Evolutionary conservation across 2,888 invertebrate genomes (phyloP), one percentile per base, ranked within the genome.

Genomic region (Laspeyria flexula): DNA sequence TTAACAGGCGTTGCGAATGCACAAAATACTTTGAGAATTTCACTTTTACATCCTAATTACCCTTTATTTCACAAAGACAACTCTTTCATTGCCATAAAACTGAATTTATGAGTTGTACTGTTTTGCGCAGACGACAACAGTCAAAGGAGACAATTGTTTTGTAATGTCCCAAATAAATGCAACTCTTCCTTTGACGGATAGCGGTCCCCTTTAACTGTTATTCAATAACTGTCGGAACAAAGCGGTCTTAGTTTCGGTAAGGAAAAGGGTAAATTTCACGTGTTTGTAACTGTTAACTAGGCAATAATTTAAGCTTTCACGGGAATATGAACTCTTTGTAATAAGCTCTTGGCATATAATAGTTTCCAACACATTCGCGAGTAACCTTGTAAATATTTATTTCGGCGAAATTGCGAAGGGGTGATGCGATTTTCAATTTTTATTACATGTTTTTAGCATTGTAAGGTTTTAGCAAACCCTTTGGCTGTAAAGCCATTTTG

Each of bases 41-140:
- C 90, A 91, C 91, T 91, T 91, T 91, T 90, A 87, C 85, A 84
- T 83, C 80, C 78, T 89, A 90, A 90, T 90, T 87, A 89, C 88
- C 77, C 84, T 80, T 85, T 85, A 81, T 71, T 60, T 55, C 10
- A 75, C 71, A 79, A 77, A 67, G 56, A 58, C 61, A 69, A 80
- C 79, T 81, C 86, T 84, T 87, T 86, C 76, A 67, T 57, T 48
- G 52, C 44, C 59, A 72, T 77, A 76, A 77, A 77, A 76, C 55
- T 73, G 62, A 80, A 90, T 91, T 91, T 90, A 90, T 84, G 88
- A 53, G 71, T 71, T 60, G 50, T 70, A 73, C 77, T 74, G 77
- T 83, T 86, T 79, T 75, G 79, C 79, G 77, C 77, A 77, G 79
- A 74, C 52, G 71, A 84, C 80, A 79, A 81, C 74, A 73, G 72